Evolutionary conservation across 2,113 vertebrate genomes (phyloP).

Genomic region (Nibea coibor): DNA sequence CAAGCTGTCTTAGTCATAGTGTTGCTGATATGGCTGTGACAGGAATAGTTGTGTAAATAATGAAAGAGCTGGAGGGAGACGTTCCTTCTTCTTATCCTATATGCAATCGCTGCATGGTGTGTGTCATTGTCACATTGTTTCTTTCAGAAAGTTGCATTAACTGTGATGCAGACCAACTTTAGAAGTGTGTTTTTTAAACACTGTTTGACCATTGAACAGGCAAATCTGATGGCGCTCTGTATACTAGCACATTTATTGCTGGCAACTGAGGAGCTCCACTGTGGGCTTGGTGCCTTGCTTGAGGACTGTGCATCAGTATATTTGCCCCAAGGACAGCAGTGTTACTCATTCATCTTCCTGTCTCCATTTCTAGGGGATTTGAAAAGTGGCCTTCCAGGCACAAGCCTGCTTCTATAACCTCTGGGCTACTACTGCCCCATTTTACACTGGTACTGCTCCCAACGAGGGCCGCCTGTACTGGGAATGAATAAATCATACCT

Average conservation of each 20-base stretch:
- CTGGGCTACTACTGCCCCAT: neutral
- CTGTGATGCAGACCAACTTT: neutral
- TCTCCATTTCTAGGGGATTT: constrained; percentile 18
- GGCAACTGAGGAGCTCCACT: neutral
- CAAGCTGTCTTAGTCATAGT: neutral
- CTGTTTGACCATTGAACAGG: neutral
- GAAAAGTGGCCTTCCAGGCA: constrained; percentile 7
- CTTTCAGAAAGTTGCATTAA: neutral
- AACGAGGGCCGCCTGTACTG: neutral
- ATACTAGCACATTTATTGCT: neutral
- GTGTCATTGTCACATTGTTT: neutral
- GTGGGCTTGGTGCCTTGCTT: neutral
- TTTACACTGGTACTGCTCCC: neutral
- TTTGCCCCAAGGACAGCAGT: constrained; percentile 9
- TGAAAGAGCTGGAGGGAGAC: neutral
- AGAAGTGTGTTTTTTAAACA: neutral
- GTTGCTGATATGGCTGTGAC: neutral
- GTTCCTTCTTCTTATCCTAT: neutral
- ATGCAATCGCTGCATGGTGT: neutral
- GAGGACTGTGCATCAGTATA: constrained; percentile 2
- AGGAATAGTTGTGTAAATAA: neutral
- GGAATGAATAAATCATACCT: neutral
- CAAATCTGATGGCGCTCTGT: neutral
- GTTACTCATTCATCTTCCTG: constrained; percentile 8
- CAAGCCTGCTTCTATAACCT: neutral